These are phyloP conservation scores for Galerucella calmariensis DNA, from an alignment of 2,888 invertebrate species.

Conservation along the genomic window DNA sequence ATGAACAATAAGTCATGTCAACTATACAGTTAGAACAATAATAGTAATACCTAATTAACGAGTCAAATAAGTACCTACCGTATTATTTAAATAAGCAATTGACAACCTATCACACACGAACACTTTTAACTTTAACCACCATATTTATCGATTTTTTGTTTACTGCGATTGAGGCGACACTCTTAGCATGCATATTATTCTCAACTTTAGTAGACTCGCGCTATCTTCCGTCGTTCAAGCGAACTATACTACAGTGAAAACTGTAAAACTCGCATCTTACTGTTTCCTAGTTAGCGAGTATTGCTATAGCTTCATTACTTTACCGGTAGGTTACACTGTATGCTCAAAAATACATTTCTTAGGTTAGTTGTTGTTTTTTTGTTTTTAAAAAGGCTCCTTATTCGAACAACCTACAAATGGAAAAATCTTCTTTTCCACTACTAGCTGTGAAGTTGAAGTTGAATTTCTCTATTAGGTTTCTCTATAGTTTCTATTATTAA, in stretches of 20 bases:
- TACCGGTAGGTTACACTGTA: background rate
- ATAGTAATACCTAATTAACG: background rate
- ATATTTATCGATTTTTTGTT: slow-evolving; percentile 63
- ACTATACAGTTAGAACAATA: slow-evolving; percentile 21
- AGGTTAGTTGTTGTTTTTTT: too few species aligned
- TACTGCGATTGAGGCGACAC: slow-evolving; percentile 46
- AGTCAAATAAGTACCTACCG: slow-evolving; percentile 54
- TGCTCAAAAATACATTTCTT: background rate
- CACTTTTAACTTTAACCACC: slow-evolving; percentile 57
- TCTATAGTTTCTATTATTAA: too few species aligned
- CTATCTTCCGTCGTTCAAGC: background rate
- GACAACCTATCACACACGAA: slow-evolving; percentile 56
- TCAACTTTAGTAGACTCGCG: background rate
- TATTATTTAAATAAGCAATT: slow-evolving; percentile 57
- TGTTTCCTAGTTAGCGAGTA: background rate
- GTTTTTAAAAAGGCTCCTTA: too few species aligned
- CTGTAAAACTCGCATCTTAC: background rate
- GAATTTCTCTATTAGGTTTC: too few species aligned
- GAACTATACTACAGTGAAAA: background rate
- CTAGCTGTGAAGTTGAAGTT: too few species aligned
- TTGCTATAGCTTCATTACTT: background rate
- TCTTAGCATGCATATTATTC: background rate
- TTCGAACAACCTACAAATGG: too few species aligned
- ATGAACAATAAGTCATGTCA: slow-evolving; percentile 6
- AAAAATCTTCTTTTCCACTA: too few species aligned